Evolutionary conservation across 2,113 vertebrate species (phyloP).

Genomic region (Salvelinus namaycush): DNA sequence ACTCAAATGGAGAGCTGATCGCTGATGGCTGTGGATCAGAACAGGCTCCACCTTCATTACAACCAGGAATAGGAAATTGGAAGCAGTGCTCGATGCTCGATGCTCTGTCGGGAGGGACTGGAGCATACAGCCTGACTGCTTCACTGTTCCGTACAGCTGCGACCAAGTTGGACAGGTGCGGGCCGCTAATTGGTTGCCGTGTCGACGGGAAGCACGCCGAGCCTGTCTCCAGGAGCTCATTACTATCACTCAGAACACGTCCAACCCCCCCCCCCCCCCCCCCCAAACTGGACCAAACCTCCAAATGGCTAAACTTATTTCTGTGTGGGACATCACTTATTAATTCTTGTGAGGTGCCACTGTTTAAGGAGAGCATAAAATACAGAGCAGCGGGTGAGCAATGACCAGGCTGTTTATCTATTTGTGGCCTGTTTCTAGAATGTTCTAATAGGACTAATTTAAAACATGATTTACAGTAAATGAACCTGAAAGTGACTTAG

Average conservation of each 20-base stretch:
- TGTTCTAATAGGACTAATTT: not conserved
- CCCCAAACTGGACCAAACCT: not conserved
- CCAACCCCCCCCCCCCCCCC: slow-evolving; percentile 24
- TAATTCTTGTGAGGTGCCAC: slow-evolving; percentile 29
- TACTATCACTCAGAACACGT: slow-evolving; percentile 63
- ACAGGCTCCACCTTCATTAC: slow-evolving; percentile 42
- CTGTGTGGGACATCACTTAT: slow-evolving; percentile 13
- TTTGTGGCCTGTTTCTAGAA: not conserved
- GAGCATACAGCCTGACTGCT: slow-evolving; percentile 11
- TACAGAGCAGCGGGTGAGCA: slow-evolving; percentile 15
- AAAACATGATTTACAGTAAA: too few species aligned
- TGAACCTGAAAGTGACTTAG: too few species aligned
- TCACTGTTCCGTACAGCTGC: slow-evolving; percentile 21
- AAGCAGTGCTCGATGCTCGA: not conserved
- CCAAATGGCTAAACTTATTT: slow-evolving; percentile 29
- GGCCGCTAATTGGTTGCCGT: slow-evolving; percentile 69
- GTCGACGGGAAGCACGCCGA: slow-evolving; percentile 44
- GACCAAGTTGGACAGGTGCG: slow-evolving; percentile 62
- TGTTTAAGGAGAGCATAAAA: slow-evolving; percentile 15
- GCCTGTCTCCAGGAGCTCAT: slow-evolving; percentile 68
- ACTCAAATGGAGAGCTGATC: not conserved
- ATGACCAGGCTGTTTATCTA: slow-evolving; percentile 11
- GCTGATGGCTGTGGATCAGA: not conserved
- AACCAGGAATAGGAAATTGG: not conserved
- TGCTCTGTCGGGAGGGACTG: slow-evolving; percentile 18